phyloP scores from a whole-genome alignment of 53 echinoderm and acorn worm genomes.

The Temnopleurus reevesii region DNA sequence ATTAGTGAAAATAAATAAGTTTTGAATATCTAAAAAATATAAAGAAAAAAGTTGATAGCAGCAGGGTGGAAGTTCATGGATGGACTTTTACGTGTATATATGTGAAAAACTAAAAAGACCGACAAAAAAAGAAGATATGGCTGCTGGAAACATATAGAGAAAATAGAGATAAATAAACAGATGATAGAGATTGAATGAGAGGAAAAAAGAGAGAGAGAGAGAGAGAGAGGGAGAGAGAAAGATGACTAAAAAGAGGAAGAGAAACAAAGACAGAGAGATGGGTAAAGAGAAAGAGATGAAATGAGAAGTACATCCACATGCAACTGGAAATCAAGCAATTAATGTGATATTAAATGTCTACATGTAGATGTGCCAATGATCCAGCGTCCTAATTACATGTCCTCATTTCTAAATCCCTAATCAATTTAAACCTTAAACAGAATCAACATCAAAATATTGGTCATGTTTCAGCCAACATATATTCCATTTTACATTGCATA shows the following conservation, averaged over 20 bases:
- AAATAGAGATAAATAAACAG: neutral
- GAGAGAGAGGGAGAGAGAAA: neutral
- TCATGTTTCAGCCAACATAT: neutral
- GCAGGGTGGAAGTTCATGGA: too few species aligned
- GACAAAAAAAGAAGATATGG: too few species aligned
- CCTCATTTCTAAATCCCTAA: slow-evolving; percentile 11
- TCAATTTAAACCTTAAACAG: neutral
- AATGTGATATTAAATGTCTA: neutral
- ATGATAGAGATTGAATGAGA: neutral
- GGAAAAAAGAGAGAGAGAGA: neutral
- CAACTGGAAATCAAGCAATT: neutral
- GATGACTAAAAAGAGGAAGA: neutral
- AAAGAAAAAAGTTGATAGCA: too few species aligned
- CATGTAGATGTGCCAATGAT: neutral
- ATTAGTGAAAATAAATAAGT: too few species aligned
- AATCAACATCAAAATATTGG: neutral
- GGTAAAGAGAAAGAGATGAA: neutral
- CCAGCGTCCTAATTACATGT: neutral
- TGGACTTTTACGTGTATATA: too few species aligned
- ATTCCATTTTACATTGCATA: neutral
- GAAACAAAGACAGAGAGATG: neutral
- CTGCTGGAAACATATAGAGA: neutral
- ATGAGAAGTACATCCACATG: neutral
- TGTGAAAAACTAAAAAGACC: neutral
- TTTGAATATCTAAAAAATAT: too few species aligned